These are phyloP conservation scores for Xenotilapia longispinis DNA, from an alignment of 2,113 vertebrate species.

Conservation along the genomic window DNA sequence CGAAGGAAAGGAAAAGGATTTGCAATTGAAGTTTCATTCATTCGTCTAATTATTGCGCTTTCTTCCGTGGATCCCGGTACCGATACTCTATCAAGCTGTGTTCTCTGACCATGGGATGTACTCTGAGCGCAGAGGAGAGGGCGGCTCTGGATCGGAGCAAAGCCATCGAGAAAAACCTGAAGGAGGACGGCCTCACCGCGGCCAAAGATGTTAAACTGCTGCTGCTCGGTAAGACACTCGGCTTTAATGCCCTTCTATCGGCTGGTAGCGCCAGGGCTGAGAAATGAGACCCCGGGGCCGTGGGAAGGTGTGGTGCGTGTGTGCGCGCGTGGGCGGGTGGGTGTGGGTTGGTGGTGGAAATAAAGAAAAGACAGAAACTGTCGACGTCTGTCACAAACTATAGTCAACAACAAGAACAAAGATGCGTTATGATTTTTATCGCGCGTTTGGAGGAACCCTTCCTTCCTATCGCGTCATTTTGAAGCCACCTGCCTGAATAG, in stretches of 20 bases:
- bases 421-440: background rate
- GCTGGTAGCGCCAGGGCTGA: background rate
- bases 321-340: background rate
- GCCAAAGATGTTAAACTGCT: slow-evolving; percentile 97
- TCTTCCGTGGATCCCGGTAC: slow-evolving; percentile 26
- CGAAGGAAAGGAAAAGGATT: slow-evolving; percentile 12
- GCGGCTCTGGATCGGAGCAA: slow-evolving; percentile 94
- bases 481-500: background rate
- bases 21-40: background rate
- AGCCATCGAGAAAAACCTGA: slow-evolving; percentile 96
- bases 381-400: background rate
- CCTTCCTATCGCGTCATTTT: background rate
- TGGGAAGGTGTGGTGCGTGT: slow-evolving; percentile 22
- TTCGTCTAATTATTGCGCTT: background rate
- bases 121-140: slow-evolving; percentile 94
- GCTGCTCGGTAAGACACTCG: slow-evolving; percentile 83
- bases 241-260: background rate
- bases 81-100: slow-evolving; percentile 59
- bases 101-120: slow-evolving; percentile 86
- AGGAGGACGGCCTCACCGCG: slow-evolving; percentile 90
- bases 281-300: background rate
- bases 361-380: background rate
- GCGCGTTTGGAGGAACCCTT: accelerated
- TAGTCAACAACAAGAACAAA: background rate
- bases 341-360: background rate